Evolutionary conservation across 2,113 vertebrate species (phyloP).

Genomic region (Brachypodius melanocephalos): DNA sequence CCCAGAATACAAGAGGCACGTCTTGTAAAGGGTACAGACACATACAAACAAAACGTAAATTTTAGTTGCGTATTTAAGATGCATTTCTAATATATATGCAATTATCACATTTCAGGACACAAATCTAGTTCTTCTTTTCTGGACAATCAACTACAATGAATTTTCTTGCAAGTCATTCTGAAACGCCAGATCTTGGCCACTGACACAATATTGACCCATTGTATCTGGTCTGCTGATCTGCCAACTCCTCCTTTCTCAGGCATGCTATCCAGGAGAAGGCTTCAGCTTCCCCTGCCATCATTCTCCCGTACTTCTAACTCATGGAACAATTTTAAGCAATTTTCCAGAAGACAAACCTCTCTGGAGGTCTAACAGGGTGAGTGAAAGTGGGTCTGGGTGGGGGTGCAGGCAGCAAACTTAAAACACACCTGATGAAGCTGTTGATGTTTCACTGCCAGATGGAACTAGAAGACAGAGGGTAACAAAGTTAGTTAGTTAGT

Average conservation of each 20-base stretch:
- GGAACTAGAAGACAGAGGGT: slow-evolving; percentile 23
- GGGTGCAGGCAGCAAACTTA: not conserved
- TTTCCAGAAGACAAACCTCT: not conserved
- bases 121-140: not conserved
- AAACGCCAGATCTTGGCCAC: not conserved
- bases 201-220: not conserved
- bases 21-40: not conserved
- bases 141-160: not conserved
- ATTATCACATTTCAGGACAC: not conserved
- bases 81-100: not conserved
- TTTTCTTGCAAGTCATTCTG: not conserved
- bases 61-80: not conserved
- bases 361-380: not conserved
- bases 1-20: not conserved
- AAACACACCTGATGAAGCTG: slow-evolving; percentile 10
- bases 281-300: not conserved
- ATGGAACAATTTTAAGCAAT: not conserved
- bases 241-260: not conserved
- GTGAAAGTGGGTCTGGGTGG: not conserved
- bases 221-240: not conserved
- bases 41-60: not conserved
- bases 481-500: not conserved
- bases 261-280: not conserved
- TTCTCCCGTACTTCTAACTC: not conserved
- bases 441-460: not conserved